Conservation (phyloP, 2,113 vertebrate species). For the Origma solitaria region DNA sequence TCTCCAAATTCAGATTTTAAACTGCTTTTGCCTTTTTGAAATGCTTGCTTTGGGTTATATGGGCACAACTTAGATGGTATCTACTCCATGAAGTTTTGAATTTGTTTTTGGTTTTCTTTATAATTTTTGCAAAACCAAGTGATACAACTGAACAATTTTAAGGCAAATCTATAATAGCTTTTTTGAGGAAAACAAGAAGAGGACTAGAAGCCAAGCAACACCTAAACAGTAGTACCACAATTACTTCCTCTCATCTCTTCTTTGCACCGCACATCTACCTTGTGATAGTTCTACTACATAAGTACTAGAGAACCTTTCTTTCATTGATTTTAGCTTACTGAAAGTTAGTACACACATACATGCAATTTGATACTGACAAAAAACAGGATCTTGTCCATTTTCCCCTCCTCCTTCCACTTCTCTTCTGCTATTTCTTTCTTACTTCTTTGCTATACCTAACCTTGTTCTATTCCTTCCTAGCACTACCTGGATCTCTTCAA, state of each 20-base stretch:
- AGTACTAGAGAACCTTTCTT: background rate
- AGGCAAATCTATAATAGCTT: background rate
- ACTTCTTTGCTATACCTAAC: background rate
- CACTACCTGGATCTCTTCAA: background rate
- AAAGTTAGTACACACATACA: background rate
- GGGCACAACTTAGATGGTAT: background rate
- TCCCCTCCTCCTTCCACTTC: background rate
- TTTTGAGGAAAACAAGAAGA: background rate
- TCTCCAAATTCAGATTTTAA: background rate
- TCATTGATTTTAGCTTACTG: background rate
- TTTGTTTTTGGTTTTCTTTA: background rate
- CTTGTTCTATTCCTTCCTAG: background rate
- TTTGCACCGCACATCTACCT: background rate
- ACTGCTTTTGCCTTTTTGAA: background rate
- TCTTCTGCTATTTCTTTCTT: background rate
- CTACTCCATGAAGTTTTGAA: background rate
- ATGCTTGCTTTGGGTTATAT: background rate
- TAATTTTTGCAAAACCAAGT: background rate
- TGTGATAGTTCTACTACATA: background rate
- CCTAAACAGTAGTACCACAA: background rate
- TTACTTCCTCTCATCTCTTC: background rate
- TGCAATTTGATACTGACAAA: background rate
- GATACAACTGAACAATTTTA: background rate
- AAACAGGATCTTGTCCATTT: fast-evolving
- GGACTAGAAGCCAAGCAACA: background rate